Base-by-base conservation (phyloP, 2,797 vertebrate genomes). In the Bovichtus variegatus region DNA sequence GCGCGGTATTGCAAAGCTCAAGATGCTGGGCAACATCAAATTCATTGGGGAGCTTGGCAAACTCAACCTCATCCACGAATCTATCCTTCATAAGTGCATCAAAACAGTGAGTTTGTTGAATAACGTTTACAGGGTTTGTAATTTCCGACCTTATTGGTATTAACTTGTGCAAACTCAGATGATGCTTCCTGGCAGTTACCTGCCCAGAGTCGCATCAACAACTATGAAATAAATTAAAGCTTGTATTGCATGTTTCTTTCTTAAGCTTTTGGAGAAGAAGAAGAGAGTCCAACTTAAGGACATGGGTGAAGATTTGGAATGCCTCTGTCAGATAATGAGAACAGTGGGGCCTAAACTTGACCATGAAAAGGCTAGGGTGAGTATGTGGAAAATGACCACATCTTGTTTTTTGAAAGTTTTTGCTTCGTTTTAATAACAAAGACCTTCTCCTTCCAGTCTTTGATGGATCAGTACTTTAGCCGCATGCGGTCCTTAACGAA, bases 311-410 rank as follows among this genome's bases (percentile, higher is more conserved):
- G 98, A 99, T 95, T 96, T 99, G 97, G 98, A 99, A 96, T 99
- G 98, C 96, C 98, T 99, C 97, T 99, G 98, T 99, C 98, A 99
- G 97, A 99, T 99, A 98, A 99, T 99, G 98, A 99, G 97, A 96
- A 99, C 98, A 88, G 97, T 99, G 92, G 98, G 98, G 88, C 98
- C 98, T 93, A 97, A 98, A 94, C 96, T 99, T 94, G 98, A 99
- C 94, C 98, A 99, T 92, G 96, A 96, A 78, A 99, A 98, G 95
- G 98, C 98, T 93, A 98, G 94, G 97, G 98, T 99, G 91, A 78
- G 91, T 64, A 12, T 44, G 1, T 49, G 16, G 9, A n/a, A 74
- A 47, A 57, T 2, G 25, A 1, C 5, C 0, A 1, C n/a, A 9
- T 31, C 2, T 29, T 5, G 0, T 41, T 6, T 34, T 34, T 57